phyloP scores from a whole-genome alignment of 2,113 vertebrate genomes.

The Ciconia maguari region DNA sequence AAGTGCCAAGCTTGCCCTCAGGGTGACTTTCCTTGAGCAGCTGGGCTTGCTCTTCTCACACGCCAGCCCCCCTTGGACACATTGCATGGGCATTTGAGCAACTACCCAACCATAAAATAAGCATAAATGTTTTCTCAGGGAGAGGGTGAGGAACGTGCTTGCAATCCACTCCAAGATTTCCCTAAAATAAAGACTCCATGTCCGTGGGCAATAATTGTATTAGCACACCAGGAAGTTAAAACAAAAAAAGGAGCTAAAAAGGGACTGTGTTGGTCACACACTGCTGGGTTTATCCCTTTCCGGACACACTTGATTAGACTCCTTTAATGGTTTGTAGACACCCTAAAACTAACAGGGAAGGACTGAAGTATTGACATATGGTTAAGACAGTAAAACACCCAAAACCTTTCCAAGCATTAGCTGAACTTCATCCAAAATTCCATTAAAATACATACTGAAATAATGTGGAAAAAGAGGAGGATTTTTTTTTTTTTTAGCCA shows the following conservation, averaged over 20 bases:
- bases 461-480: constrained; percentile 16
- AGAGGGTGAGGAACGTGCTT: constrained; percentile 10
- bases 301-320: not conserved
- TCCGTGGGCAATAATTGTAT: not conserved
- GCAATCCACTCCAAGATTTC: not conserved
- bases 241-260: not conserved
- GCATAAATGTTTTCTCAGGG: constrained; percentile 32
- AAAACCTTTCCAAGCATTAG: constrained; percentile 36
- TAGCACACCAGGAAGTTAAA: constrained; percentile 2
- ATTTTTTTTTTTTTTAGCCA: not conserved
- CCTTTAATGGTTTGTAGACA: constrained; percentile 2
- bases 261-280: not conserved
- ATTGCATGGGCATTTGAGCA: constrained; percentile 51
- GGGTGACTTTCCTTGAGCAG: not conserved
- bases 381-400: constrained; percentile 47
- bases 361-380: constrained; percentile 44
- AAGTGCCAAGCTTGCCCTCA: not conserved
- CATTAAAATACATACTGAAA: constrained; percentile 31
- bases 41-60: not conserved
- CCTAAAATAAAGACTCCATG: not conserved
- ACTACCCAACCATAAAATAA: constrained; percentile 40
- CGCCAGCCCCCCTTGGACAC: not conserved
- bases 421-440: constrained; percentile 56
- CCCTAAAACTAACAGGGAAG: not conserved
- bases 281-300: constrained; percentile 3